These are phyloP conservation scores for Trichopria drosophilae DNA, from an alignment of 2,888 invertebrate genomes.

Conservation along the genomic window DNA sequence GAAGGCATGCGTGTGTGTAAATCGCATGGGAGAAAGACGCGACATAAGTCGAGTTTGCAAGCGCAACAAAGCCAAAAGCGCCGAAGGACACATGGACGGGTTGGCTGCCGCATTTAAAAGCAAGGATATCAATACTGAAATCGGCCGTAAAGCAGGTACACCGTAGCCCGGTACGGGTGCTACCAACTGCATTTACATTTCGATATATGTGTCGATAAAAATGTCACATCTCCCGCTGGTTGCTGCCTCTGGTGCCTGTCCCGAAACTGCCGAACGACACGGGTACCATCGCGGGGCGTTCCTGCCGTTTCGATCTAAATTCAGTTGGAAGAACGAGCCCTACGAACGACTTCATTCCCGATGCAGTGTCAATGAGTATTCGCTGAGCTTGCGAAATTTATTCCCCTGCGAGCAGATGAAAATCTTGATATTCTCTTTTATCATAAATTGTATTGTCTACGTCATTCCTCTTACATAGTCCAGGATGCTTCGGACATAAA, in stretches of 20 bases:
- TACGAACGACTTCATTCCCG: too few relatives aligned
- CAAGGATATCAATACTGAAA: conserved; percentile 54
- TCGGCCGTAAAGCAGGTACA: conserved; percentile 53
- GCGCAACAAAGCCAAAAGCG: conserved; percentile 12
- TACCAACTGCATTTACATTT: conserved; percentile 53
- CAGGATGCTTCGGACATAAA: too few relatives aligned
- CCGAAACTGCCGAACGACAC: conserved; percentile 16
- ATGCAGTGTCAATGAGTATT: too few relatives aligned
- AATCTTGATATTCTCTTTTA: too few relatives aligned
- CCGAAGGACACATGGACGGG: conserved; percentile 10
- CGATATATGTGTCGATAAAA: conserved; percentile 55
- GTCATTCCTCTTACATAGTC: too few relatives aligned
- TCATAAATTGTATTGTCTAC: too few relatives aligned
- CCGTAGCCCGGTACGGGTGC: conserved; percentile 33
- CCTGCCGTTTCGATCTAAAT: too few relatives aligned
- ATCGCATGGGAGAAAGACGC: conserved; percentile 23
- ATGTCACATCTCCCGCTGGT: conserved; percentile 46
- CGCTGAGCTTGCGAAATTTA: too few relatives aligned
- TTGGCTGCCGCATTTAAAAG: conserved; percentile 39
- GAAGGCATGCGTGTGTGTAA: conserved; percentile 25
- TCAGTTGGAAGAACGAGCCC: too few relatives aligned
- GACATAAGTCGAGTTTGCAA: conserved; percentile 4
- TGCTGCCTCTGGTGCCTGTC: conserved; percentile 23
- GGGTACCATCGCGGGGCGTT: too few relatives aligned
- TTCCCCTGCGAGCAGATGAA: too few relatives aligned